phyloP scores from a whole-genome alignment of 2,888 invertebrate genomes.

The Plagodis pulveraria region DNA sequence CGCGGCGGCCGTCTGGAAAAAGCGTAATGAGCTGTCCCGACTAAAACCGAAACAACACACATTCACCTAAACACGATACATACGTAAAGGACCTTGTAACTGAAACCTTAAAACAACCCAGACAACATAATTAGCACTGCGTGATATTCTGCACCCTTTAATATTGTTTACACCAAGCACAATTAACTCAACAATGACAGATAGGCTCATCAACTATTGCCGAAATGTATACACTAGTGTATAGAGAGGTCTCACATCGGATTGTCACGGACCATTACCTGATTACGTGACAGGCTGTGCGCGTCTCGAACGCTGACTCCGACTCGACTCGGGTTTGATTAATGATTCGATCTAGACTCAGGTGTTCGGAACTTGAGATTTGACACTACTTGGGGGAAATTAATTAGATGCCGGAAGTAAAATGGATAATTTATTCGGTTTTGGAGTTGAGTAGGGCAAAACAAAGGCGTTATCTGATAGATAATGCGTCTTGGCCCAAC shows the following conservation, averaged over 20 bases:
- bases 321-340: slow-evolving; percentile 12
- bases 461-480: no score
- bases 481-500: no score
- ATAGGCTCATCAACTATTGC: slow-evolving; percentile 17
- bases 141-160: neutral
- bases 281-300: slow-evolving; percentile 8
- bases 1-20: no score
- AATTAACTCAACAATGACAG: slow-evolving; percentile 17
- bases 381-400: slow-evolving; percentile 11
- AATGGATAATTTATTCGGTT: neutral
- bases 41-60: no score
- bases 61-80: no score
- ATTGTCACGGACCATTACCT: slow-evolving; percentile 20
- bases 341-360: slow-evolving; percentile 21
- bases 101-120: no score
- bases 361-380: slow-evolving; percentile 14
- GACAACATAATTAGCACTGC: no score
- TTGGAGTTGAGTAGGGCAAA: no score
- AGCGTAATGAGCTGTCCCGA: no score
- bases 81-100: no score
- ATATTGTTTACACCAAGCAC: slow-evolving; percentile 9
- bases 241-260: slow-evolving; percentile 4
- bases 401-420: slow-evolving; percentile 1
- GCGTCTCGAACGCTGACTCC: slow-evolving; percentile 15
- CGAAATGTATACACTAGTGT: slow-evolving; percentile 1